Conservation (phyloP, 2,797 vertebrate species). For the Pipistrellus nathusii region DNA sequence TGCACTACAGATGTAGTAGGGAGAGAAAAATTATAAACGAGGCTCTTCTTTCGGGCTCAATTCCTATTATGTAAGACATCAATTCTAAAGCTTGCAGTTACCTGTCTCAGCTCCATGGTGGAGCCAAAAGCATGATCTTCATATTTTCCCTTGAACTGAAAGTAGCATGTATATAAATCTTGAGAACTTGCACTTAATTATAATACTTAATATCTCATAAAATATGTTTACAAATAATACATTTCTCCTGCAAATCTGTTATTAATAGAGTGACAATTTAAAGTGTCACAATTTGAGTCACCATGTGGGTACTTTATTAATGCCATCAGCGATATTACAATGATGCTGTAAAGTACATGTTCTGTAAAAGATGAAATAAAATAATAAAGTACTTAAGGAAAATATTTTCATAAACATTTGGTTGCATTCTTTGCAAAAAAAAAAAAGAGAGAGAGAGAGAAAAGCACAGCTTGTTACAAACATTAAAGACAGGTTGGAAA, state of each 20-base stretch:
- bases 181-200: slow-evolving; percentile 61
- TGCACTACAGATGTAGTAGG: not conserved
- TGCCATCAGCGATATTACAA: slow-evolving; percentile 43
- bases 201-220: slow-evolving; percentile 68
- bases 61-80: slow-evolving; percentile 20
- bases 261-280: slow-evolving; percentile 58
- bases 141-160: slow-evolving; percentile 64
- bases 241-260: slow-evolving; percentile 62
- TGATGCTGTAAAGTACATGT: not conserved
- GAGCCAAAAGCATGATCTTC: slow-evolving; percentile 88
- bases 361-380: slow-evolving; percentile 31
- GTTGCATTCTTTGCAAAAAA: not conserved
- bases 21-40: not conserved
- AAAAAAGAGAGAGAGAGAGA: not conserved
- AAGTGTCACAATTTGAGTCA: slow-evolving; percentile 61
- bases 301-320: slow-evolving; percentile 44
- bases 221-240: slow-evolving; percentile 20
- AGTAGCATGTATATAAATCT: not conserved
- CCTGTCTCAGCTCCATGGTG: slow-evolving; percentile 87
- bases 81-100: slow-evolving; percentile 85
- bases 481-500: not conserved
- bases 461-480: not conserved
- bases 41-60: not conserved
- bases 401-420: slow-evolving; percentile 61
- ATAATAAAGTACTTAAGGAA: not conserved